Conservation (phyloP, 2,113 vertebrate genomes). For the Etia nguti region DNA sequence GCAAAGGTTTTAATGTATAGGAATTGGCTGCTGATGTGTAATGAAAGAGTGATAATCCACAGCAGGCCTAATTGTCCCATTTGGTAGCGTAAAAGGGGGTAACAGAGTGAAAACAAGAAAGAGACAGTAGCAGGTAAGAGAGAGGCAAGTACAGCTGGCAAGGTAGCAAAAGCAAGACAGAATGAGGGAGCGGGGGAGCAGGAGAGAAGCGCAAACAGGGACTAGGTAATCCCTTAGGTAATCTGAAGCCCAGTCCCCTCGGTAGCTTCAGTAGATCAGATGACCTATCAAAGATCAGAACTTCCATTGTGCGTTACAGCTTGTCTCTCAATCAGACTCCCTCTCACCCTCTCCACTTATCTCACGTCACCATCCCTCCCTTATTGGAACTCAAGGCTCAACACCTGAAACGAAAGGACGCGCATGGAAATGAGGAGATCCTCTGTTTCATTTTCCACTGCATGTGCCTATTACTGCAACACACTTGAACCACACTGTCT, state of each 20-base stretch:
- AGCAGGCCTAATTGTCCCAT: not conserved
- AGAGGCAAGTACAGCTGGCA: not conserved
- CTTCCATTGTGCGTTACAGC: slow-evolving; percentile 61
- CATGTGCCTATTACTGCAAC: not conserved
- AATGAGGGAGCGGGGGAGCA: not conserved
- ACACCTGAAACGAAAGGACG: slow-evolving; percentile 48
- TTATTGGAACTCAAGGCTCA: slow-evolving; percentile 1
- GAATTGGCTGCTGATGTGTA: not conserved
- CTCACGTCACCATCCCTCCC: slow-evolving; percentile 51
- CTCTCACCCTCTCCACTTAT: slow-evolving; percentile 49
- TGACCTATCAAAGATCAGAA: slow-evolving; percentile 79
- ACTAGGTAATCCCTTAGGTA: slow-evolving; percentile 71
- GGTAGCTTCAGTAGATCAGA: slow-evolving; percentile 64
- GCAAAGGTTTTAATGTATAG: not conserved
- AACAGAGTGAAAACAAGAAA: not conserved
- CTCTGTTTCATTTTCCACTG: slow-evolving; percentile 45
- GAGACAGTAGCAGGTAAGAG: not conserved
- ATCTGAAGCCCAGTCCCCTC: slow-evolving; percentile 48
- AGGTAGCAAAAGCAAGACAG: not conserved
- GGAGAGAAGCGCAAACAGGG: slow-evolving; percentile 33
- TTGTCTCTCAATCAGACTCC: slow-evolving; percentile 55
- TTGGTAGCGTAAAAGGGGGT: not conserved
- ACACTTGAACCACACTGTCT: not conserved
- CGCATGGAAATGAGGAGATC: slow-evolving; percentile 15
- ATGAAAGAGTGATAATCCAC: not conserved